A percentile compares a stretch with the other conserved stretches of the same genome.
Evolutionary conservation across 2,888 invertebrate genomes (phyloP).

Genomic region (Nemurella pictetii): DNA sequence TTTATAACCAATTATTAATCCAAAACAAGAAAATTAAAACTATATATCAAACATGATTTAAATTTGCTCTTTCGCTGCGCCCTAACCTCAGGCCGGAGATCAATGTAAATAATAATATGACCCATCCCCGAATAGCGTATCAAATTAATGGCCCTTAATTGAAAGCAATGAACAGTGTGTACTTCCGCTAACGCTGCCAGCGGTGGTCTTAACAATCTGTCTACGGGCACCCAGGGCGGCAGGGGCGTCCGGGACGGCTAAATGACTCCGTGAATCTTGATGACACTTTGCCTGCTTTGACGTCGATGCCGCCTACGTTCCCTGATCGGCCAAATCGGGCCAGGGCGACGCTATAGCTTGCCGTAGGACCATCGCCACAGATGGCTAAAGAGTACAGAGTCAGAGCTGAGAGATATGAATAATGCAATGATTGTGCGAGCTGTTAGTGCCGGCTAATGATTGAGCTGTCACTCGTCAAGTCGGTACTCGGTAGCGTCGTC

Average conservation of each 20-base stretch:
- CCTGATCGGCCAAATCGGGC: background rate
- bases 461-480: background rate
- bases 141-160: background rate
- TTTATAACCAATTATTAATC: background rate
- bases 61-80: background rate
- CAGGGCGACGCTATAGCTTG: background rate
- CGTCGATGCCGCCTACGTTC: background rate
- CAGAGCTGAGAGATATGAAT: background rate
- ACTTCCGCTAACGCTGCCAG: background rate
- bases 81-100: background rate
- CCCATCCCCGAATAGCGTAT: background rate
- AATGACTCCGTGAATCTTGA: no score
- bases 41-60: background rate
- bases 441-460: background rate
- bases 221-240: background rate
- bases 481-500: no score
- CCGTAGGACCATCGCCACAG: no score
- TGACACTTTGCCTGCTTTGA: background rate
- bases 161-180: background rate
- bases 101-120: background rate
- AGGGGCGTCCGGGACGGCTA: background rate
- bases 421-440: background rate
- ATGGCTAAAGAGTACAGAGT: no score
- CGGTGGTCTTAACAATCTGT: background rate
- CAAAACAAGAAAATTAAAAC: background rate